A percentile compares a stretch with the other conserved stretches of the same genome.
phyloP scores from a whole-genome alignment of 2,797 vertebrate genomes.

The Paramormyrops hopkinsi region DNA sequence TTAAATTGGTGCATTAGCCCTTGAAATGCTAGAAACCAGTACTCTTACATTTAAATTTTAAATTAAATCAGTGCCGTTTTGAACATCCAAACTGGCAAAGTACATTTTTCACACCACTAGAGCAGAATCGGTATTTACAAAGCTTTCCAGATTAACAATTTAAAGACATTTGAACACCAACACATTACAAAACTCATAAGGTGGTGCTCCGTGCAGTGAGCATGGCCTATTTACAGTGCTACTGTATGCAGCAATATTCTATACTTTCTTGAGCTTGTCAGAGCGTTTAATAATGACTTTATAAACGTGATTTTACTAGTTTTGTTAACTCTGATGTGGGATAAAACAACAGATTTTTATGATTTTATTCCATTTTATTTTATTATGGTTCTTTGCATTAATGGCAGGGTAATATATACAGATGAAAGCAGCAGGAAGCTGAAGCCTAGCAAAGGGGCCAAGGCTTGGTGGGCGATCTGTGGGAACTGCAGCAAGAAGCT shows the following conservation, averaged over 20 bases:
- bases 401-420: neutral
- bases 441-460: neutral
- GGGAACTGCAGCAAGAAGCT: neutral
- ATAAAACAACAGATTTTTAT: neutral
- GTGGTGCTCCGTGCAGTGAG: neutral
- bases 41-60: neutral
- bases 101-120: neutral
- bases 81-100: neutral
- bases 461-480: neutral
- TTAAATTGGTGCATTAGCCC: neutral
- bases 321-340: neutral
- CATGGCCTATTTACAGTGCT: neutral
- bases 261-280: neutral
- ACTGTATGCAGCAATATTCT: neutral
- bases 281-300: neutral
- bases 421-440: neutral
- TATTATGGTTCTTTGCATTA: neutral
- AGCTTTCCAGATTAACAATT: neutral
- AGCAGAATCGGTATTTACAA: neutral
- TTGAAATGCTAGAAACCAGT: slow-evolving; percentile 5
- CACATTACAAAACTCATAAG: neutral
- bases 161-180: neutral
- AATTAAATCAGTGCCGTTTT: neutral
- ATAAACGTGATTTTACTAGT: neutral
- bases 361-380: neutral